phyloP scores from a whole-genome alignment of 2,797 vertebrate genomes.

The Hafferia zeledoni region DNA sequence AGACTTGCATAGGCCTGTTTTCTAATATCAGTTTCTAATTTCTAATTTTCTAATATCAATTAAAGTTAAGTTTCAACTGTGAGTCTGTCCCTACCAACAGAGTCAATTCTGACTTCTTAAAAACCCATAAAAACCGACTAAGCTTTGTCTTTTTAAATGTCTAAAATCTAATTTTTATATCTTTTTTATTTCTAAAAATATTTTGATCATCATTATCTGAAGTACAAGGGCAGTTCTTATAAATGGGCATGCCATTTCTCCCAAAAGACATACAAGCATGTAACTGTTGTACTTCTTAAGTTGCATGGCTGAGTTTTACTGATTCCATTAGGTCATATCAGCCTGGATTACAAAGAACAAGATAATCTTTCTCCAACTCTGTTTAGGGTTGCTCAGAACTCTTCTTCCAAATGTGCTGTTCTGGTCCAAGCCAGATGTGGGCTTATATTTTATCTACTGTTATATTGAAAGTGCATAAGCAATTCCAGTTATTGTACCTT shows the following conservation, averaged over 20 bases:
- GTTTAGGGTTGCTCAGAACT: background rate
- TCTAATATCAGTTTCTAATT: no score
- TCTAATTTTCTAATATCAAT: background rate
- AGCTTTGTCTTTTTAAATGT: background rate
- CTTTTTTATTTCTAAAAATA: background rate
- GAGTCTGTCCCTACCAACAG: background rate
- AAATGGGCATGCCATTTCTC: background rate
- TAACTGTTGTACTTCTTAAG: background rate
- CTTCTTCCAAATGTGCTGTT: background rate
- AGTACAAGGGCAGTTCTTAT: background rate
- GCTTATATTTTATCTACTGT: background rate
- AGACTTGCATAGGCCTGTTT: background rate
- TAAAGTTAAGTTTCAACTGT: background rate
- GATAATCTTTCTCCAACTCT: background rate
- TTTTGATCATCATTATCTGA: background rate
- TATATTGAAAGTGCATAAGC: background rate
- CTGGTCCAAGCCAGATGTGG: background rate
- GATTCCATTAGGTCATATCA: background rate
- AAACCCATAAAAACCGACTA: background rate
- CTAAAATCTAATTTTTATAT: background rate
- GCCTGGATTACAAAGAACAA: background rate
- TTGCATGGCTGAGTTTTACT: background rate
- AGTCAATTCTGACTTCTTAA: background rate
- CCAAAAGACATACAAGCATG: fast-evolving
- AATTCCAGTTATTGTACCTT: background rate